Evolutionary conservation across 1,140 invertebrate genomes (phyloP).

Genomic region (Macrobrachium rosenbergii): DNA sequence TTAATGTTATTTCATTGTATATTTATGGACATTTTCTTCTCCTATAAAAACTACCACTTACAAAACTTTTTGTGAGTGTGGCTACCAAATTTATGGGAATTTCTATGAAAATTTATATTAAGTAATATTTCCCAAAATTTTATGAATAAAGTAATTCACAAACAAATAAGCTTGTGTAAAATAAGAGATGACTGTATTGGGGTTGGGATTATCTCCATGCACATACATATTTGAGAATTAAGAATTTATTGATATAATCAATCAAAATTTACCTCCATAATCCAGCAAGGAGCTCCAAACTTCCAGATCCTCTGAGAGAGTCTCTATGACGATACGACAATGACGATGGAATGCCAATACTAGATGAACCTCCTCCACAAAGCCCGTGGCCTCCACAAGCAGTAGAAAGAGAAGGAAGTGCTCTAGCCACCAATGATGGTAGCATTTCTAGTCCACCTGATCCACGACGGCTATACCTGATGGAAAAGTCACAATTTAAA

Average conservation of each 20-base stretch:
- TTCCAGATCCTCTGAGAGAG: slow-evolving; percentile 44
- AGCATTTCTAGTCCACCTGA: slow-evolving; percentile 43
- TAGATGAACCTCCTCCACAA: slow-evolving; percentile 23
- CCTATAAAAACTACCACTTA: no score
- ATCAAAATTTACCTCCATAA: slow-evolving; percentile 45
- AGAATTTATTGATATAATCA: no score
- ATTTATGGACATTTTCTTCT: no score
- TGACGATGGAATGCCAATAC: neutral
- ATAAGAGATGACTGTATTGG: neutral
- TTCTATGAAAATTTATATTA: no score
- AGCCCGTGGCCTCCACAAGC: slow-evolving; percentile 6
- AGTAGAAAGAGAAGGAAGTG: slow-evolving; percentile 13
- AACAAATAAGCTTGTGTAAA: no score
- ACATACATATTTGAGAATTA: neutral
- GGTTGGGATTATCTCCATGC: neutral
- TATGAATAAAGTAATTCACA: no score
- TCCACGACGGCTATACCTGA: slow-evolving; percentile 34
- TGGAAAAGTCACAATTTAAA: neutral
- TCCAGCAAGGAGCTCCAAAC: slow-evolving; percentile 43
- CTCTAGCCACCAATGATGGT: slow-evolving; percentile 27
- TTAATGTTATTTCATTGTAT: no score
- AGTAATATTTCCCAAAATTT: no score
- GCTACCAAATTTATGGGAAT: no score
- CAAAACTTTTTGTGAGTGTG: no score
- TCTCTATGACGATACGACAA: slow-evolving; percentile 26